Evolutionary conservation across 2,888 invertebrate species (phyloP).

Genomic region (Helicoverpa assulta): DNA sequence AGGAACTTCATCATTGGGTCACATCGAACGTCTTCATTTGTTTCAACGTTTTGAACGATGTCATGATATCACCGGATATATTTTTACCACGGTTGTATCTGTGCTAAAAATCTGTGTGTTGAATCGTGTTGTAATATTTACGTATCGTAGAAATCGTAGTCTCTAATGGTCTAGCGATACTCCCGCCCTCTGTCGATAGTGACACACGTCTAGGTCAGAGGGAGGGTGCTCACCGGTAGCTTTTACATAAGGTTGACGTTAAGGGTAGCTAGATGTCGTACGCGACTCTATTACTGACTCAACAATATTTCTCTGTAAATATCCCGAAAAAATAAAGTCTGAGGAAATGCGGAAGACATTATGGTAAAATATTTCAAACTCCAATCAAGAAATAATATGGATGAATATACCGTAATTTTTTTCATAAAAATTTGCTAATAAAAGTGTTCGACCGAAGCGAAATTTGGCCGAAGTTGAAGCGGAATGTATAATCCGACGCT

Average conservation of each 20-base stretch:
- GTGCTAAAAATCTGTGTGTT: neutral
- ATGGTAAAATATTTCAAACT: conserved; percentile 33
- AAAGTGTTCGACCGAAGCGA: conserved; percentile 34
- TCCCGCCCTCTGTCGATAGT: conserved; percentile 35
- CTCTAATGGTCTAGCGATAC: neutral
- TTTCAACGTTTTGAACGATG: neutral
- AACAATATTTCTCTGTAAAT: conserved; percentile 3
- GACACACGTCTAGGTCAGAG: conserved; percentile 1
- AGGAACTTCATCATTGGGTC: neutral
- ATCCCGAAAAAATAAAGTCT: neutral
- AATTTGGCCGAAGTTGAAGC: conserved; percentile 43
- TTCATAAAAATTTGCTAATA: conserved; percentile 40
- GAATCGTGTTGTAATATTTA: neutral
- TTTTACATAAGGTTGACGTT: conserved; percentile 12
- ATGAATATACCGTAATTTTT: conserved; percentile 43
- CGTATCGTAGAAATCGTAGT: neutral
- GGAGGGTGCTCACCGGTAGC: neutral
- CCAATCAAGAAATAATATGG: conserved; percentile 38
- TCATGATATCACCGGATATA: neutral
- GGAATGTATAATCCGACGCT: conserved; percentile 49
- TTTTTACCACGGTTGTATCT: neutral
- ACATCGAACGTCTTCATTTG: neutral
- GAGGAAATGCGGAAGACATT: conserved; percentile 20
- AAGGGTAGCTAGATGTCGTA: conserved; percentile 39
- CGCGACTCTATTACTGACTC: conserved; percentile 3